These are phyloP conservation scores for Mesochorus sp. DNA, from an alignment of 2,888 invertebrate genomes.

Conservation along the genomic window DNA sequence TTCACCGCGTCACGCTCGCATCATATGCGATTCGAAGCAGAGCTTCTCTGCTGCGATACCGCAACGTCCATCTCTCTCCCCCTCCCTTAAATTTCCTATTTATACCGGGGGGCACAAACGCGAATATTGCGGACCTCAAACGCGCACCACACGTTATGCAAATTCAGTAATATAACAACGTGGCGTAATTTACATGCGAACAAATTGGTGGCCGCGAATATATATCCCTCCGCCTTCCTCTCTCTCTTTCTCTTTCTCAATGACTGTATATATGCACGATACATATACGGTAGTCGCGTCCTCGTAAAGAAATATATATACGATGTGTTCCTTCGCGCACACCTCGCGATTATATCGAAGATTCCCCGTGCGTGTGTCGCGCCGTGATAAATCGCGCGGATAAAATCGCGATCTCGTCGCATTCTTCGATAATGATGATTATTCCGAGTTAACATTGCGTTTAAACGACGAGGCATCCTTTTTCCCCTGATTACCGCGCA, in stretches of 20 bases:
- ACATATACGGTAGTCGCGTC: constrained; percentile 8
- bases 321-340: neutral
- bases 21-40: constrained; percentile 46
- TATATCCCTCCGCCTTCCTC: too few species aligned
- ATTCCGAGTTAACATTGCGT: constrained; percentile 27
- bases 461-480: neutral
- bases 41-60: constrained; percentile 26
- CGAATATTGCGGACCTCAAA: constrained; percentile 18
- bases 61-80: constrained; percentile 24
- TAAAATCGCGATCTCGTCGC: constrained; percentile 13
- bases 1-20: constrained; percentile 50
- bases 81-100: constrained; percentile 4
- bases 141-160: constrained; percentile 49
- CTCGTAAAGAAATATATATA: neutral
- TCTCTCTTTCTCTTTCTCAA: neutral
- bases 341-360: neutral
- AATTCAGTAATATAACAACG: constrained; percentile 56
- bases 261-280: too few species aligned
- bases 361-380: neutral
- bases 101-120: constrained; percentile 46
- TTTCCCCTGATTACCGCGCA: constrained; percentile 15
- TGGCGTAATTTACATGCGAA: constrained; percentile 57
- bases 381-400: constrained; percentile 3
- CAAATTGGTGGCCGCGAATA: constrained; percentile 45
- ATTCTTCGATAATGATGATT: constrained; percentile 46